A percentile compares a stretch with the other conserved stretches of the same genome.
phyloP scores from a whole-genome alignment of 2,888 invertebrate genomes.

The Thymelicus sylvestris region DNA sequence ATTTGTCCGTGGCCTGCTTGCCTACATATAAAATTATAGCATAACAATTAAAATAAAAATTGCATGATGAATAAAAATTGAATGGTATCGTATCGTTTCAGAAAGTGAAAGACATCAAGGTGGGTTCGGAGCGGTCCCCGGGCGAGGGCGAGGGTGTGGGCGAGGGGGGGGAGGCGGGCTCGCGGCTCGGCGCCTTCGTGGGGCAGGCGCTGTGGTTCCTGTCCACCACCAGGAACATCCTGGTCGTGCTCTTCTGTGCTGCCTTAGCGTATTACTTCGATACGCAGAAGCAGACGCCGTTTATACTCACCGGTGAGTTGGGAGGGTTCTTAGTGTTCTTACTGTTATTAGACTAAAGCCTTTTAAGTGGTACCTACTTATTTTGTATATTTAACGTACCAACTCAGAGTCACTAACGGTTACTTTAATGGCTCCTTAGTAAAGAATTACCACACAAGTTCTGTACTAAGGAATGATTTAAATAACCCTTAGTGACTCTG shows the following conservation, averaged over 20 bases:
- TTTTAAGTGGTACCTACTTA: too few species aligned
- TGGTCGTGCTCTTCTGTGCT: conserved; percentile 89
- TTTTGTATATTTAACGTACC: too few species aligned
- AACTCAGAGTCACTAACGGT: too few species aligned
- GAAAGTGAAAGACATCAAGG: conserved; percentile 89
- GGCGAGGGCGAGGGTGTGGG: conserved; percentile 51
- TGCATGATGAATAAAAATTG: background rate
- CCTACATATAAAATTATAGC: background rate
- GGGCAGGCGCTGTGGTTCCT: conserved; percentile 88
- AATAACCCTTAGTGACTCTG: too few species aligned
- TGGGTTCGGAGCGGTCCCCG: conserved; percentile 46
- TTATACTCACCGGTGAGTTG: conserved; percentile 86
- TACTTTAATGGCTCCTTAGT: too few species aligned
- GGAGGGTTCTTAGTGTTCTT: too few species aligned
- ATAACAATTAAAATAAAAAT: background rate
- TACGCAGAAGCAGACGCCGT: conserved; percentile 84
- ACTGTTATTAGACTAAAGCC: too few species aligned
- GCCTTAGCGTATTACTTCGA: conserved; percentile 87
- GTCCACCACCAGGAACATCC: conserved; percentile 90
- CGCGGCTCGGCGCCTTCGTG: conserved; percentile 52
- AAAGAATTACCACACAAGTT: too few species aligned
- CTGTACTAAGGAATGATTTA: too few species aligned
- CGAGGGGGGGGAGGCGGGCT: conserved; percentile 43
- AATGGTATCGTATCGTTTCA: conserved; percentile 58
- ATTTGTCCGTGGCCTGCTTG: background rate